Percentiles rank a stretch among this genome's conserved stretches.
Conservation (phyloP, 2,797 vertebrate genomes). For the Peromyscus nudipes region DNA sequence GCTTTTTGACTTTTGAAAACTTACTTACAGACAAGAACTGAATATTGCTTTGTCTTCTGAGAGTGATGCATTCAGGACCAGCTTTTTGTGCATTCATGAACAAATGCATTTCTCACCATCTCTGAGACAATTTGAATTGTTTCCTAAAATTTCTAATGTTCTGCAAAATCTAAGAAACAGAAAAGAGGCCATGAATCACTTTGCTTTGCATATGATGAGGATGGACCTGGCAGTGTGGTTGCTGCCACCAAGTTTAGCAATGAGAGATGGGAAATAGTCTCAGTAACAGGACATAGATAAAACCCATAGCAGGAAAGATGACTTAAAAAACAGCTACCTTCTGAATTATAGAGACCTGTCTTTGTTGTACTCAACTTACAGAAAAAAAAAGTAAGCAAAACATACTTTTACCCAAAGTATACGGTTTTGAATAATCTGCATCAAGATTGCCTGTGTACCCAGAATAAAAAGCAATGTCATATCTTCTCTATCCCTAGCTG, state of each 20-base stretch:
- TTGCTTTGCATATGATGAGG: conserved; percentile 66
- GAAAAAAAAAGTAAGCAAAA: background rate
- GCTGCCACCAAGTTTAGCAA: background rate
- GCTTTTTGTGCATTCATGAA: conserved; percentile 80
- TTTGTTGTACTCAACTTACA: background rate
- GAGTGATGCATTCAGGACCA: conserved; percentile 63
- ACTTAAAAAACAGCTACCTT: background rate
- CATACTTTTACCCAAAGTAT: background rate
- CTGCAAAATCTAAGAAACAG: conserved; percentile 81
- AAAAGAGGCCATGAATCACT: conserved; percentile 85
- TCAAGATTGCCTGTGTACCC: background rate
- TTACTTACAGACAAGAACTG: conserved; percentile 56
- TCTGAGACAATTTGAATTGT: conserved; percentile 85
- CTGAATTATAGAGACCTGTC: background rate
- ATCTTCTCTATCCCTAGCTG: background rate
- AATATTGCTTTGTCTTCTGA: conserved; percentile 65
- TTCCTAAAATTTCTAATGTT: conserved; percentile 67
- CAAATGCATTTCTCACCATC: conserved; percentile 82
- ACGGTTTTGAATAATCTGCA: background rate
- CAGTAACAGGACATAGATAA: background rate
- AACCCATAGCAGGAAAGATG: background rate
- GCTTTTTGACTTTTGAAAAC: conserved; percentile 66
- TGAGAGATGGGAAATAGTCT: background rate
- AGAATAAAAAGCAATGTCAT: background rate
- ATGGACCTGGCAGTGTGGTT: background rate